phyloP scores from a whole-genome alignment of 2,888 invertebrate genomes.

The Apamea crenata region DNA sequence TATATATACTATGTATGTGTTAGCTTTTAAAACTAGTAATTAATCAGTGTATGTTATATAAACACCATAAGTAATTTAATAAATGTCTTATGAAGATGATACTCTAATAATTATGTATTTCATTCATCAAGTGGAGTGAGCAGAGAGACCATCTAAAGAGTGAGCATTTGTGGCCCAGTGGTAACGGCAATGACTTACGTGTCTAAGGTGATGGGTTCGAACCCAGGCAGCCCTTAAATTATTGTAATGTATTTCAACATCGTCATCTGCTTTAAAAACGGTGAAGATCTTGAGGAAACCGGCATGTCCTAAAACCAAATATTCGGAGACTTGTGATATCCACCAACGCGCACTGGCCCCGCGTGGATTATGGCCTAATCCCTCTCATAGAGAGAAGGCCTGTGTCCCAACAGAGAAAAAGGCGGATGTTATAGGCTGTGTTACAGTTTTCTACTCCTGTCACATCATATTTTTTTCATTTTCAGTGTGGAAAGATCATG shows the following conservation, averaged over 20 bases:
- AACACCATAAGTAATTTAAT: neutral
- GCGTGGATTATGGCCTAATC: neutral
- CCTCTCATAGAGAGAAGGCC: neutral
- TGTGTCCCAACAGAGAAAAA: neutral
- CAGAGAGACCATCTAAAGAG: neutral
- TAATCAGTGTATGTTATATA: no score
- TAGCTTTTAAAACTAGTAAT: no score
- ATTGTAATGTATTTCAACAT: neutral
- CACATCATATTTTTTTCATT: conserved; percentile 40
- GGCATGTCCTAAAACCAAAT: neutral
- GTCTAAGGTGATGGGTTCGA: neutral
- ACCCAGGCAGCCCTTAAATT: neutral
- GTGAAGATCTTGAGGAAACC: neutral
- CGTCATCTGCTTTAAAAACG: neutral
- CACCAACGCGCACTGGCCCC: neutral
- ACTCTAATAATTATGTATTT: neutral
- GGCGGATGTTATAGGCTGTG: neutral
- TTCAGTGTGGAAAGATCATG: conserved; percentile 75
- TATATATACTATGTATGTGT: no score
- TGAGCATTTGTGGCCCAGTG: neutral
- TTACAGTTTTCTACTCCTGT: no score
- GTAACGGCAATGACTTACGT: neutral
- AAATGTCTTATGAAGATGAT: no score
- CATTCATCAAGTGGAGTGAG: neutral
- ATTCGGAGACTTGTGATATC: neutral